phyloP scores from a whole-genome alignment of 2,113 vertebrate species.

The Butorides virescens region DNA sequence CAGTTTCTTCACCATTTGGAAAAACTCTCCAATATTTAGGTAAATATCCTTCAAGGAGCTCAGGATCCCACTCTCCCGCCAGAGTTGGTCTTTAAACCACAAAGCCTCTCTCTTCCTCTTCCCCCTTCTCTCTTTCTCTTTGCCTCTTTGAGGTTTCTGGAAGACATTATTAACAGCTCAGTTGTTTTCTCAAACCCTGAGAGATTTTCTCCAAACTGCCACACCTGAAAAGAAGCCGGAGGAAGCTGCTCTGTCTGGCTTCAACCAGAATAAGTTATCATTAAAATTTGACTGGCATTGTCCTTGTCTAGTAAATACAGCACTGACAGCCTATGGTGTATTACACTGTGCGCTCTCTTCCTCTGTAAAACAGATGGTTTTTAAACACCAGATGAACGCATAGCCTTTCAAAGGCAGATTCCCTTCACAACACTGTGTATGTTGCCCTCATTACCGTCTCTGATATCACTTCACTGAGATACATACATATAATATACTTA shows the following conservation, averaged over 20 bases:
- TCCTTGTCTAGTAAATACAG: not conserved
- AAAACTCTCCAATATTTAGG: not conserved
- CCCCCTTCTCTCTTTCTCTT: not conserved
- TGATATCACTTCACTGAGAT: not conserved
- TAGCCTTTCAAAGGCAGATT: not conserved
- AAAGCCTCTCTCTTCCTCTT: not conserved
- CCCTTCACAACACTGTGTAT: not conserved
- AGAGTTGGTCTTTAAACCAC: not conserved
- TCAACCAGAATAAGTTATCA: not conserved
- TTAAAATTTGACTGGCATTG: not conserved
- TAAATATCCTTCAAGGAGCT: not conserved
- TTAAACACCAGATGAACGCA: not conserved
- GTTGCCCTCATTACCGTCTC: not conserved
- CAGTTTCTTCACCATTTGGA: not conserved
- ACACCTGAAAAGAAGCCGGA: not conserved
- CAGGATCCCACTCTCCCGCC: not conserved
- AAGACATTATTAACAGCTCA: not conserved
- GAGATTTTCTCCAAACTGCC: not conserved
- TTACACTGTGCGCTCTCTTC: not conserved
- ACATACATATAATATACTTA: not conserved
- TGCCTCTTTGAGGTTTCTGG: not conserved
- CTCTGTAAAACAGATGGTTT: not conserved
- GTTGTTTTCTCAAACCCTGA: not conserved
- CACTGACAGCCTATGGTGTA: not conserved
- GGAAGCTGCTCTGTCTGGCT: not conserved